Conservation (phyloP, 2,113 vertebrate species). For the Rynchops niger region DNA sequence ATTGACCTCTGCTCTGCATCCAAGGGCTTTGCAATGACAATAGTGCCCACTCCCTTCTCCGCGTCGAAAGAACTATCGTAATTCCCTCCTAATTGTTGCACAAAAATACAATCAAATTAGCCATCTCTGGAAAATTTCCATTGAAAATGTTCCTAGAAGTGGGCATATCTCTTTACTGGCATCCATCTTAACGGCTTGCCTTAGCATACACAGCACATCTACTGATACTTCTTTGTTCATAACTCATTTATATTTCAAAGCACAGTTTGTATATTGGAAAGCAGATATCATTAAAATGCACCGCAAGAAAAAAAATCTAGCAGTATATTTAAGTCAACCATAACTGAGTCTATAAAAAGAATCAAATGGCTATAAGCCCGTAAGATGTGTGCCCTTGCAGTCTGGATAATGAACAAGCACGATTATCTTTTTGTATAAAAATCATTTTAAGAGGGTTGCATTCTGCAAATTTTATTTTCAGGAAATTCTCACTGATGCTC, state of each 20-base stretch:
- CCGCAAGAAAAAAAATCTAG: slow-evolving; percentile 29
- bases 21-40: slow-evolving; percentile 92
- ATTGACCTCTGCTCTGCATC: slow-evolving; percentile 91
- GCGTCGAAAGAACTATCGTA: slow-evolving; percentile 90
- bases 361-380: slow-evolving; percentile 12
- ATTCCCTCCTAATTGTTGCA: slow-evolving; percentile 88
- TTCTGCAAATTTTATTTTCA: slow-evolving; percentile 2
- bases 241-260: slow-evolving; percentile 68
- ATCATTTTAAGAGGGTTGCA: neutral
- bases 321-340: slow-evolving; percentile 38
- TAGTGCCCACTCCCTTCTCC: slow-evolving; percentile 90
- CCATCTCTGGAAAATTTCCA: slow-evolving; percentile 18
- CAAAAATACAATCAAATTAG: slow-evolving; percentile 75
- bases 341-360: slow-evolving; percentile 35
- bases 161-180: neutral
- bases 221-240: slow-evolving; percentile 45
- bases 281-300: slow-evolving; percentile 55
- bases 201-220: neutral
- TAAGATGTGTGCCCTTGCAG: slow-evolving; percentile 6
- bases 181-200: slow-evolving; percentile 18
- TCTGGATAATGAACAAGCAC: slow-evolving; percentile 4
- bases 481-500: neutral
- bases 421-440: neutral
- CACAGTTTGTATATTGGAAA: slow-evolving; percentile 53
- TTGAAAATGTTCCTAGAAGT: neutral